A percentile compares a stretch with the other conserved stretches of the same genome.
Conservation (phyloP, 2,797 vertebrate genomes). For the Tokudaia tokunoshimensis region DNA sequence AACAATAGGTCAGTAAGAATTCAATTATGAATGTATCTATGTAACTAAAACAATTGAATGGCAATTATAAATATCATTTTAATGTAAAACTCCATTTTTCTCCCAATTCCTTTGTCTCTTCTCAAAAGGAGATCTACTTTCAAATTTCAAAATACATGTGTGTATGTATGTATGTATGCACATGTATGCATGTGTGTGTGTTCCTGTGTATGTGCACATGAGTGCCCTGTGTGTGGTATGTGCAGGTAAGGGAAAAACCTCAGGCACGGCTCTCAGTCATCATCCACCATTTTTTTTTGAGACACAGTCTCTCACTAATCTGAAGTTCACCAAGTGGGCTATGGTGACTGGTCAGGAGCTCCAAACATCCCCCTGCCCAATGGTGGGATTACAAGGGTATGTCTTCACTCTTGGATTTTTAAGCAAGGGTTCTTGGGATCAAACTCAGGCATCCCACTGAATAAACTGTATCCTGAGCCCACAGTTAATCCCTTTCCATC, state of each 20-base stretch:
- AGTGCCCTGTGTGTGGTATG: not conserved
- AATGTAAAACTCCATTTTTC: conserved; percentile 18
- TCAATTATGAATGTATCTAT: conserved; percentile 54
- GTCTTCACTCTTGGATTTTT: not conserved
- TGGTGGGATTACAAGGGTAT: not conserved
- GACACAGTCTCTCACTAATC: not conserved
- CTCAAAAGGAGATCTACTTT: conserved; percentile 35
- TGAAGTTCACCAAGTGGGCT: not conserved
- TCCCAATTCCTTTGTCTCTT: conserved; percentile 1
- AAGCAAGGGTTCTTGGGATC: not conserved
- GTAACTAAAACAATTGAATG: conserved; percentile 57
- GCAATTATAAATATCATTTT: conserved; percentile 42
- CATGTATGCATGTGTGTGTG: not conserved
- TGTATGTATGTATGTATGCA: not conserved
- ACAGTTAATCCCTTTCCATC: not conserved
- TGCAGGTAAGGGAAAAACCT: not conserved
- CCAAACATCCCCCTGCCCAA: not conserved
- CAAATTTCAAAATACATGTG: conserved; percentile 11
- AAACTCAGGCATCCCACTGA: not conserved
- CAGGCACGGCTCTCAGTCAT: not conserved
- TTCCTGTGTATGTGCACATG: not conserved
- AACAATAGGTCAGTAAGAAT: conserved; percentile 41
- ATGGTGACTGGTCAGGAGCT: not conserved
- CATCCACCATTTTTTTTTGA: not conserved
- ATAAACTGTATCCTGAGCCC: not conserved